These are phyloP conservation scores for Diphyllodes magnificus DNA, from an alignment of 2,113 vertebrate species.

Conservation along the genomic window DNA sequence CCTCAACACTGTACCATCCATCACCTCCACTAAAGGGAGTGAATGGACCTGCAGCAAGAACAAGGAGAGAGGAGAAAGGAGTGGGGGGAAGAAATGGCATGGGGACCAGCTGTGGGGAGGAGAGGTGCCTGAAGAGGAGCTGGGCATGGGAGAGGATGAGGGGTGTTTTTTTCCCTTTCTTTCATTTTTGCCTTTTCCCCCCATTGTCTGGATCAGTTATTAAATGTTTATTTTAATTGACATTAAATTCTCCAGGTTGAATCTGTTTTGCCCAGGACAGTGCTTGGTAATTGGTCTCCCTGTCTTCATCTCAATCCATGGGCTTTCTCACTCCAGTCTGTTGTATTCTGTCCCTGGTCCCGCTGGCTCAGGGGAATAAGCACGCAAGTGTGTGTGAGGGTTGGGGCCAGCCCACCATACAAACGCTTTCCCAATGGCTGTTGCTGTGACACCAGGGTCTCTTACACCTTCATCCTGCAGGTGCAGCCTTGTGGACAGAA, in stretches of 20 bases:
- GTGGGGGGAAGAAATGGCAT: background rate
- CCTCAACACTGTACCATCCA: too few relatives aligned
- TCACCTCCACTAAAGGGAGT: background rate
- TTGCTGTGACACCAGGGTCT: background rate
- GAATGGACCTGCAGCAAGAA: background rate
- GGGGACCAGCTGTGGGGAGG: too few relatives aligned
- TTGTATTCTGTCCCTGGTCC: background rate
- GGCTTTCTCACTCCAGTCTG: background rate
- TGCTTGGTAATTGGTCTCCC: background rate
- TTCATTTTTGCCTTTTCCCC: background rate
- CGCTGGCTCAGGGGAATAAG: fast-evolving
- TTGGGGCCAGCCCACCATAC: background rate
- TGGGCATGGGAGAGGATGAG: background rate
- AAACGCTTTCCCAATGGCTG: background rate
- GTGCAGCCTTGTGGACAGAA: background rate
- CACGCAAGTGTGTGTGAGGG: fast-evolving
- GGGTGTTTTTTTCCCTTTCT: fast-evolving
- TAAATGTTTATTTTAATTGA: background rate
- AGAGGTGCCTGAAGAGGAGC: background rate
- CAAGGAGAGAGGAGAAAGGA: background rate
- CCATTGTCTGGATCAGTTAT: background rate
- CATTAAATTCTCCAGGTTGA: background rate
- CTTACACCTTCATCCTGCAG: background rate
- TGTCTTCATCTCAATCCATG: background rate
- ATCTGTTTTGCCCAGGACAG: background rate